These are phyloP conservation scores for Drosophila dunni DNA, from an alignment of 1,140 invertebrate species.

Conservation along the genomic window DNA sequence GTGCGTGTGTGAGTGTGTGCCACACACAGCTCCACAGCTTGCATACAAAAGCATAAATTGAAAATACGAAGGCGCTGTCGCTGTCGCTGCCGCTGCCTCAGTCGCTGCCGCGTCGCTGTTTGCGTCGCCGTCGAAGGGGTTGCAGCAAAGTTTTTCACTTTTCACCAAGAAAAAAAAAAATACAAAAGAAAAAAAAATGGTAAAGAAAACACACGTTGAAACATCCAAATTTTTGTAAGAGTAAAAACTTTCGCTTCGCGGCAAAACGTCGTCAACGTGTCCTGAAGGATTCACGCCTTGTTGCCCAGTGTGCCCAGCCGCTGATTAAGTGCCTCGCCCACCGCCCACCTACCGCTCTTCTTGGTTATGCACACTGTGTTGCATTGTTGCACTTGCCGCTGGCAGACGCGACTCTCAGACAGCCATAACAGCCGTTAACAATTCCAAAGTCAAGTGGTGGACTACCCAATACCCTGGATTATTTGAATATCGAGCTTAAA, in stretches of 20 bases:
- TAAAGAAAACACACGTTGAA: slow-evolving; percentile 30
- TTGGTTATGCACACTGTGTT: slow-evolving; percentile 2
- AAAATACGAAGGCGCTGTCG: slow-evolving; percentile 67
- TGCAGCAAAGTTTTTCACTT: slow-evolving; percentile 61
- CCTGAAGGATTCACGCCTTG: slow-evolving; percentile 48
- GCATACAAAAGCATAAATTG: slow-evolving; percentile 75
- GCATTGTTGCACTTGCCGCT: slow-evolving; percentile 55
- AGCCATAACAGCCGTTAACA: slow-evolving; percentile 16
- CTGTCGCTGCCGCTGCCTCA: slow-evolving; percentile 10
- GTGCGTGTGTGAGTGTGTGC: slow-evolving; percentile 42
- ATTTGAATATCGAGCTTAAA: too few species aligned
- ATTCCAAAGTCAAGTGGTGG: too few species aligned
- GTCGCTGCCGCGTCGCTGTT: slow-evolving; percentile 14
- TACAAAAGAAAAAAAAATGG: background rate
- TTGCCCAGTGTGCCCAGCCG: slow-evolving; percentile 31
- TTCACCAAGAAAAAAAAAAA: slow-evolving; percentile 26
- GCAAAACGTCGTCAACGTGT: slow-evolving; percentile 26
- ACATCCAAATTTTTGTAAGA: slow-evolving; percentile 66
- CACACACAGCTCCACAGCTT: slow-evolving; percentile 46
- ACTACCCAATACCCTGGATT: too few species aligned
- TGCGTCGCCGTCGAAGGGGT: slow-evolving; percentile 62
- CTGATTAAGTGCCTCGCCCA: slow-evolving; percentile 33
- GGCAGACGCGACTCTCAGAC: slow-evolving; percentile 37
- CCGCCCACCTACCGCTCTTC: background rate
- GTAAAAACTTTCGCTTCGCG: slow-evolving; percentile 70